Evolutionary conservation across 2,113 vertebrate species (phyloP), one percentile per base, ranked within the genome.

Genomic region (Halichoerus grypus): DNA sequence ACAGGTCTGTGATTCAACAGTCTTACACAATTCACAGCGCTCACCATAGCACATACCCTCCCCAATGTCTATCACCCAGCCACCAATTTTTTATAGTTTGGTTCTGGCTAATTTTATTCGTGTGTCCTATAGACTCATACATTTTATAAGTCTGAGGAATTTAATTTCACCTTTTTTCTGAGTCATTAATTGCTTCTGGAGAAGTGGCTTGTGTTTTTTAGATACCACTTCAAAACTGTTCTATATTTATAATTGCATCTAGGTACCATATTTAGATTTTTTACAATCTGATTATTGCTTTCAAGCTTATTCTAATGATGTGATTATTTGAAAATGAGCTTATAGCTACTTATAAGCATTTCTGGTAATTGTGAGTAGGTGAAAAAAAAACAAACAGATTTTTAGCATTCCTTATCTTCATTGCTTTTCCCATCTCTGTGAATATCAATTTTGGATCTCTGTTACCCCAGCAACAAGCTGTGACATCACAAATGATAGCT

Each of bases 391-490:
- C 51, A 53, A 42, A 0, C 2, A 87, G 94, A 72, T 89, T 93
- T 91, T 94, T 80, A 91, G 76, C 36, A 31, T 88, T 77, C 51
- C 2, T 88, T 65, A 53, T 80, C 96, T 77, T 85, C 86, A 63
- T 42, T 97, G 94, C 96, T 94, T 89, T 88, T 63, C 57, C 77
- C 72, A 61, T 96, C 59, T 95, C 80, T 53, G 72, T 65, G 85
- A 72, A 82, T 81, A 77, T 98, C 94, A 91, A 22, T 95, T 97
- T 98, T 94, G 94, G 97, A 85, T 95, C 94, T 98, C 96, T 86
- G 98, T 97, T 97, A 84, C 97, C 98, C 92, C 93, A 97, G 98
- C 97, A 98, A 97, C 95, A 86, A 96, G 97, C 98, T 90, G 96
- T 94, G 93, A 95, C 84, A 55, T 97, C 97, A 97, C 81, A 95